phyloP scores from a whole-genome alignment of 2,888 invertebrate genomes.

The Cosmia trapezina region DNA sequence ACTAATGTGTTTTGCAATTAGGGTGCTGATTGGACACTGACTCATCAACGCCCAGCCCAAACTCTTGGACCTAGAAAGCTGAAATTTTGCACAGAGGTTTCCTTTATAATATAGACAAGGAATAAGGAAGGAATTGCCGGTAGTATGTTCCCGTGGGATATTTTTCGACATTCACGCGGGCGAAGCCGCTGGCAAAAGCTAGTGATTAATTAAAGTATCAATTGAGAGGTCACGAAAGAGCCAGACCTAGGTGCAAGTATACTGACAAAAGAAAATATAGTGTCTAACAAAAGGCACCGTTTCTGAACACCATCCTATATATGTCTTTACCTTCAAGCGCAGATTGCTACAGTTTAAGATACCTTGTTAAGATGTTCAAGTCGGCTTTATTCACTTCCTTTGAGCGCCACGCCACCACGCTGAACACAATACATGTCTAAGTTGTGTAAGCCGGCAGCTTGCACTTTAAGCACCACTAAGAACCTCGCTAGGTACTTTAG shows the following conservation, averaged over 20 bases:
- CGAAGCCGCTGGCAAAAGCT: no score
- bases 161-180: no score
- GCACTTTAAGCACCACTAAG: slow-evolving; percentile 6
- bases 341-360: not conserved
- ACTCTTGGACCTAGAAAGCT: no score
- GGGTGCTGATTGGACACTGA: no score
- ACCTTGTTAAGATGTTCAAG: slow-evolving; percentile 13
- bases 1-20: no score
- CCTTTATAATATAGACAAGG: no score
- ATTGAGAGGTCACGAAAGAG: not conserved
- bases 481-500: not conserved
- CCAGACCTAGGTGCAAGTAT: not conserved
- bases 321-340: not conserved
- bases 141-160: no score
- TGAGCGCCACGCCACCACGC: slow-evolving; percentile 1
- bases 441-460: slow-evolving; percentile 22
- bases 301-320: not conserved
- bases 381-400: slow-evolving; percentile 22
- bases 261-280: not conserved
- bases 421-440: not conserved
- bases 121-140: no score
- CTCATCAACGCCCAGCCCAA: no score
- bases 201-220: no score
- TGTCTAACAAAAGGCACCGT: not conserved
- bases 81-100: no score